Base-by-base conservation (phyloP, 92 coral and sea anemone genomes). In the Bergia puertoricense region DNA sequence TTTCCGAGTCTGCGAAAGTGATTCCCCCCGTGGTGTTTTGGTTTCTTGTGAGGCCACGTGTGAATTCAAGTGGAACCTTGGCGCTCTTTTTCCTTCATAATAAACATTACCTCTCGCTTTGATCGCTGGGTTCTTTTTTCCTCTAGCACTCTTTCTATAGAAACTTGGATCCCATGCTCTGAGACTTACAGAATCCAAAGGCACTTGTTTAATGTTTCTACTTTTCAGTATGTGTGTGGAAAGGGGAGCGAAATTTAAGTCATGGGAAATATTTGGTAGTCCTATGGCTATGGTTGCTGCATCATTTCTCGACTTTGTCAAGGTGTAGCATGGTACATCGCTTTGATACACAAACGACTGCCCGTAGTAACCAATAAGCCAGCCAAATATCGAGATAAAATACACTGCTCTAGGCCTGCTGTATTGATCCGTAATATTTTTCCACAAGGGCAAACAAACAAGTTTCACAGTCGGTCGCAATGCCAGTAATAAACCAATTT, bases 281-380 rank as follows among this genome's bases (percentile, higher is more conserved):
- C 2, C 22, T 80, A 51, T 13, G 39, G 69, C 15, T 13, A 43
- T 45, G 14, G 81, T 11, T 36, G 23, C 15, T 30, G 8, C 16
- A 20, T 16, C 30, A 39, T 40, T 68, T 14, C 46, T 16, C 59
- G 18, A 18, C 37, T 22, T 45, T 8, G 74, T 39, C 15, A 41
- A 8, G 16, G 22, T 77, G 74, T 95, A 95, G 73, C 98, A 95
- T 15, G 96, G 92, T 11, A 84, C 77, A 45, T 92, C 86, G 48
- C 82, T 78, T 30, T 93, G 94, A 69, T 69, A 89, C 16, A 95
- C 95, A 23, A 95, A 89, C 6, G 98, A 94, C 88, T 95, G 98
- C 0, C 98, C 98, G 84, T 88, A 92, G 89, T 95, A 95, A 22
- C 98, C 98, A 36, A 95, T 90, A 48, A 92, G 82, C 98, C 98